Evolutionary conservation across 1,140 invertebrate species (phyloP).

Genomic region (Heterodera schachtii): DNA sequence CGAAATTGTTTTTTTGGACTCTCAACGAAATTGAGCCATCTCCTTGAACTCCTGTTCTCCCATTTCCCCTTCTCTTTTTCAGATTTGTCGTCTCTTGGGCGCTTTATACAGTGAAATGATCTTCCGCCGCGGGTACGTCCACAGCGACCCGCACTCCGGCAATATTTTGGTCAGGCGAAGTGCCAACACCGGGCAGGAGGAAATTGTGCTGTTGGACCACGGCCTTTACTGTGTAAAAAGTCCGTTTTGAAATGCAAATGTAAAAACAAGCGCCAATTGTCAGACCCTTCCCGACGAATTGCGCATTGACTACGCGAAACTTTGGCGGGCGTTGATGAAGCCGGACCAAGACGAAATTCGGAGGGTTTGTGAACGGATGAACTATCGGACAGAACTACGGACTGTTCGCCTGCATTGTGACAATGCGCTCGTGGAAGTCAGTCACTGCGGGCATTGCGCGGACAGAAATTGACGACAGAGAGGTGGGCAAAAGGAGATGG

Average conservation of each 20-base stretch:
- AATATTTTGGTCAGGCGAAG: conserved; percentile 81
- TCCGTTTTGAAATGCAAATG: no score
- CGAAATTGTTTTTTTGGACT: no score
- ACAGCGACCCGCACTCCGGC: conserved; percentile 97
- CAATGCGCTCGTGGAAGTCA: conserved; percentile 84
- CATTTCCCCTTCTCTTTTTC: conserved; percentile 63
- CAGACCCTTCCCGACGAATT: conserved; percentile 83
- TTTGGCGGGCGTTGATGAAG: conserved; percentile 89
- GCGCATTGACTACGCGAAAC: conserved; percentile 84
- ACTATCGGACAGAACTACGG: conserved; percentile 83
- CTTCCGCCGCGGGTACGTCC: conserved; percentile 91
- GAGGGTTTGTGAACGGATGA: conserved; percentile 72
- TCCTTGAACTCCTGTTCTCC: no score
- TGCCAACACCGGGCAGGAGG: conserved; percentile 69
- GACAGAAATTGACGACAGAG: conserved; percentile 73
- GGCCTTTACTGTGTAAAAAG: conserved; percentile 84
- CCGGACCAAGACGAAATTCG: conserved; percentile 54
- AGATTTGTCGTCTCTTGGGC: conserved; percentile 84
- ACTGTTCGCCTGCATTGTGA: conserved; percentile 91
- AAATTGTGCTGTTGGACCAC: conserved; percentile 90
- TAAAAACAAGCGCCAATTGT: conserved; percentile 48
- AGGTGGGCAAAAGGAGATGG: conserved; percentile 70
- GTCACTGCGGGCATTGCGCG: conserved; percentile 73
- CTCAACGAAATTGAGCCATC: no score
- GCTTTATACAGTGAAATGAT: conserved; percentile 96